Base-by-base conservation (phyloP, 2,113 vertebrate genomes). In the Beaufortia kweichowensis region DNA sequence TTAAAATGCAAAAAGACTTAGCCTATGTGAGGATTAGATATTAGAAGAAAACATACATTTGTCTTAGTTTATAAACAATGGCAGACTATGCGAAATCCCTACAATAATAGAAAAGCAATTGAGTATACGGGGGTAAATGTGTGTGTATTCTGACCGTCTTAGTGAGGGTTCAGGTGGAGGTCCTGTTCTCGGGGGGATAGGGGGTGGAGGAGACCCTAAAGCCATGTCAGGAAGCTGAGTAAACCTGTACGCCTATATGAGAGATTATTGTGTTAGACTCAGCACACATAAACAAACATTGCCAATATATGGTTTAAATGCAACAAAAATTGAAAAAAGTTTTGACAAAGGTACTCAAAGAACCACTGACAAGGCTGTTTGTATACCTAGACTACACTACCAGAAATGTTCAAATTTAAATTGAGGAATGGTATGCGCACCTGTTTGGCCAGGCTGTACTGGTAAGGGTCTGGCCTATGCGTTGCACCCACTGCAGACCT, bases 171-270 rank as follows among this genome's bases (percentile, higher is more conserved):
- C 94, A 70, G 94, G 93, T 61, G 94, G 93, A 29, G 96, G 95
- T 74, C 95, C 95, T 5, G 95, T 95, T 85, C 96, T 92, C 43
- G 97, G 96, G 79, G 96, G 97, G 63, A 98, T 90, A 11, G 96
- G 96, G 0, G 97, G 94, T 17, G 94, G 96, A 59, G 97, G 95
- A 83, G 95, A 96, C 56, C 92, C 94, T 89, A 95, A 91, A 73
- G 94, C 93, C 95, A 99, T 97, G 84, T 99, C 97, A 72, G 97
- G 97, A 85, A 99, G 95, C 90, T 98, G 97, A 69, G 96, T 98
- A 91, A 98, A 99, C 84, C 96, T 93, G 84, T 98, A 99, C 74
- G 96, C 94, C 97, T 99, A 85, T 6, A 84, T 80, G 28, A 65
- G 31, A 50, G 55, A 50, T 56, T 15, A 57, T 14, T 29, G 60